phyloP scores from a whole-genome alignment of 2,888 invertebrate genomes.

The Uropetala carovei region DNA sequence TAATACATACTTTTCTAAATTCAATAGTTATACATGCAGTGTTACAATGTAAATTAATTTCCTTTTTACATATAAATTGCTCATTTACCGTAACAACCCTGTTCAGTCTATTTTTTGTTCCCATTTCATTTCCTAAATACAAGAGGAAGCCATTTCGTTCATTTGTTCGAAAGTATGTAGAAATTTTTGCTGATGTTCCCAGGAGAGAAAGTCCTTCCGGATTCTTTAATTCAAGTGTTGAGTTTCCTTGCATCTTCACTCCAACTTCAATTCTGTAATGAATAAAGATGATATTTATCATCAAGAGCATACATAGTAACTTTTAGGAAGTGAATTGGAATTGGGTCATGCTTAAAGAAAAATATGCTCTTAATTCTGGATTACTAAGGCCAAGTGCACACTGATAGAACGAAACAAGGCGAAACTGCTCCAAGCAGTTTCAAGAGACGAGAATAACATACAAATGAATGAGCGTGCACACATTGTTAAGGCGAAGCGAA shows the following conservation, averaged over 20 bases:
- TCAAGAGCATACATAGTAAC: too few species aligned
- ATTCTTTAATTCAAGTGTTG: slow-evolving; percentile 90
- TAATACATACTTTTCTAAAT: background rate
- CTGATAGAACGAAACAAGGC: too few species aligned
- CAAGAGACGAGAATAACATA: too few species aligned
- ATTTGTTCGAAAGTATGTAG: slow-evolving; percentile 91
- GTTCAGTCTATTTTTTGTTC: slow-evolving; percentile 79
- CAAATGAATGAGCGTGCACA: too few species aligned
- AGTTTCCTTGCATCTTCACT: slow-evolving; percentile 87
- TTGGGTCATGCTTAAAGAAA: too few species aligned
- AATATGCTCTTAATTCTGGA: too few species aligned
- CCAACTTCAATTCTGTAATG: slow-evolving; percentile 81
- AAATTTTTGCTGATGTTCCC: slow-evolving; percentile 91
- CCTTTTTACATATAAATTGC: background rate
- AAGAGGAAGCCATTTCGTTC: slow-evolving; percentile 88
- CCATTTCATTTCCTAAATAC: slow-evolving; percentile 93
- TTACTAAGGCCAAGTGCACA: too few species aligned
- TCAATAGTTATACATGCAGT: background rate
- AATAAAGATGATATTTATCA: too few species aligned
- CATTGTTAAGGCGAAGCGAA: too few species aligned
- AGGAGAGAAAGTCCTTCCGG: slow-evolving; percentile 90
- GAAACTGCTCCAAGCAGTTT: too few species aligned
- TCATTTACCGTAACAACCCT: slow-evolving; percentile 81
- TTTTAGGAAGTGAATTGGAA: too few species aligned
- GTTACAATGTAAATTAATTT: background rate